Evolutionary conservation across 2,797 vertebrate genomes (phyloP), one percentile per base, ranked within the genome.

Genomic region (Cyprinella venusta): DNA sequence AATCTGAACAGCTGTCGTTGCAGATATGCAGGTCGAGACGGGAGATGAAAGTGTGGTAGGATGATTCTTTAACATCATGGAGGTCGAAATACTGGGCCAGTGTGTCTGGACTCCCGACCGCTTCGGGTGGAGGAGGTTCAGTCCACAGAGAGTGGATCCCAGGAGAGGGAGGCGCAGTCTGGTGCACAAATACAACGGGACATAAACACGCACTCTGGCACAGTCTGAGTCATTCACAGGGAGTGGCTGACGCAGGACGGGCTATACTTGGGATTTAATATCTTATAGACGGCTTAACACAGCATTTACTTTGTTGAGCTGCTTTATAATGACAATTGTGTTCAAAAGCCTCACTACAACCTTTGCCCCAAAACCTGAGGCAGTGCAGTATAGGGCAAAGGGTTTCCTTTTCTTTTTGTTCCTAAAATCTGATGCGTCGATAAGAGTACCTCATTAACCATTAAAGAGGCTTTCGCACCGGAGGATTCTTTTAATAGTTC

Each of bases 21-120:
- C 98, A 99, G 90, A 99, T 92, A 86, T 99, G 98, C 90, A 99
- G 93, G 88, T 99, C 98, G 89, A 99, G 91, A 76, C 96, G 97
- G 18, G 98, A 98, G 90, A 99, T 97, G 86, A 97, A 96, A 30
- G 97, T 96, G 92, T 99, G 98, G 90, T 99, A 99, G 0, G 98
- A 99, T 0, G 97, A 97, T 86, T 99, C 98, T 81, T 98, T 99
- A 88, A 99, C 97, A 72, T 99, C 96, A 13, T 96, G 96, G 54
- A 93, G 95, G 78, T 99, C 98, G 40, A 99, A 99, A 90, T 96
- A 96, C 79, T 99, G 96, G 86, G 96, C 96, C 18, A 94, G 91
- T 83, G 95, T 97, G 87, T 87, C 96, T 52, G 95, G 92, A 16
- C 92, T 94, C 0, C 92, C 92, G 56, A 86, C 86, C 5, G 90